Percentiles rank a stretch among this genome's conserved stretches.
phyloP scores from a whole-genome alignment of 1,140 invertebrate genomes.

The Drosophila neocordata region DNA sequence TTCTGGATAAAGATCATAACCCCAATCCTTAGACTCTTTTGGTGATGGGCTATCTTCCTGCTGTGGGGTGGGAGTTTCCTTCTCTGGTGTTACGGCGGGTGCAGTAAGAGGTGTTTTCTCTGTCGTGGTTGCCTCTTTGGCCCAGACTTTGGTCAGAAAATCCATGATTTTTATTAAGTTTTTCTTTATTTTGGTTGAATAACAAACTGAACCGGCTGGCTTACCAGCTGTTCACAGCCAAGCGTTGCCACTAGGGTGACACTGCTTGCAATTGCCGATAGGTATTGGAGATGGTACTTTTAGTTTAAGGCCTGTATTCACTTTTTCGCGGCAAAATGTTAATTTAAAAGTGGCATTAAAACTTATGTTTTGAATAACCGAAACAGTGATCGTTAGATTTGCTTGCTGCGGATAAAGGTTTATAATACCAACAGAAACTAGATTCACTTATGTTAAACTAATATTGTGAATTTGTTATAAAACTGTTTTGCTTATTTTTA shows the following conservation, averaged over 20 bases:
- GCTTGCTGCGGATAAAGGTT: no score
- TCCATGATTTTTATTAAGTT: constrained; percentile 47
- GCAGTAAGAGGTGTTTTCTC: constrained; percentile 4
- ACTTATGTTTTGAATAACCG: no score
- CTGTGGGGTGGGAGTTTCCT: constrained; percentile 23
- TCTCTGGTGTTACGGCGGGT: background rate
- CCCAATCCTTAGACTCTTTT: constrained; percentile 84
- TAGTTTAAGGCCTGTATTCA: background rate
- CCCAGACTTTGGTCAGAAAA: constrained; percentile 65
- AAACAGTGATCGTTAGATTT: no score
- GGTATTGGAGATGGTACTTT: background rate
- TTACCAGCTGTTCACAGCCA: constrained; percentile 47
- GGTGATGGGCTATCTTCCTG: background rate
- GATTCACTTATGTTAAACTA: no score
- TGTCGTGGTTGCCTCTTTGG: constrained; percentile 34
- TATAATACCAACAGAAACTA: no score
- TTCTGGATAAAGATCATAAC: constrained; percentile 94
- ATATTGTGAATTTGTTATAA: no score
- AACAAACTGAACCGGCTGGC: constrained; percentile 54
- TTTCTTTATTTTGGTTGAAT: constrained; percentile 51
- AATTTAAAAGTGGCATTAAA: background rate
- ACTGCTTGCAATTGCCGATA: background rate
- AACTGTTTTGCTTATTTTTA: no score
- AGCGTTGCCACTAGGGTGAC: constrained; percentile 42
- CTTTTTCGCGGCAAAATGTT: background rate